Evolutionary conservation across 2,113 vertebrate species (phyloP), one percentile per base, ranked within the genome.

Genomic region (Panurus biarmicus): DNA sequence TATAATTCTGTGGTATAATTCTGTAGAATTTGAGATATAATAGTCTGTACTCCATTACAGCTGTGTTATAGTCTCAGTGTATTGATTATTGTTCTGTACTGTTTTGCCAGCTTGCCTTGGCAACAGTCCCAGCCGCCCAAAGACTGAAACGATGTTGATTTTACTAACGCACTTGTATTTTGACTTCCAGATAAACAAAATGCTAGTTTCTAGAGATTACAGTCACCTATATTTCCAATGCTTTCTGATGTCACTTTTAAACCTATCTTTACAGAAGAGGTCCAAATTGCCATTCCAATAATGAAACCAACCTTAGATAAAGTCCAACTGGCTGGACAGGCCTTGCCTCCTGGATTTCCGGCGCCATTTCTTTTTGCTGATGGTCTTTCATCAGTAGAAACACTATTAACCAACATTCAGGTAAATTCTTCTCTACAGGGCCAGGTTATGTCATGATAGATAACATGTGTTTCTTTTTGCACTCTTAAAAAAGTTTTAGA

Each of bases 351-450:
- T 23, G 99, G 98, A 74, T 99, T 99, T 90, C 98, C 98, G 3
- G 98, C 98, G 38, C 98, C 98, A 3, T 98, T 99, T 95, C 98
- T 99, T 89, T 99, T 99, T 96, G 98, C 98, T 50, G 99, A 99
- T 90, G 98, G 98, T 51, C 95, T 99, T 77, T 99, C 99, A 47
- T 99, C 99, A 9, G 98, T 99, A 97, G 99, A 99, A 97, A 99
- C 98, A 40, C 98, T 99, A 87, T 98, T 99, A 97, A 99, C 99
- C 97, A 99, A 99, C 97, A 99, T 99, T 96, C 99, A 99, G 99
- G 99, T 99, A 98, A 98, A 89, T 96, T 40, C 47, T 50, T 74
- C 69, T 89, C 82, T 70, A 11, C 31, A 85, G 75, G 26, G 72
- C 35, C 56, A 70, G 56, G 22, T 62, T 85, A 3, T 75, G 36